A percentile compares a stretch with the other conserved stretches of the same genome.
Conservation (phyloP, 2,888 invertebrate species). For the Xestoiulus laeticollis region DNA sequence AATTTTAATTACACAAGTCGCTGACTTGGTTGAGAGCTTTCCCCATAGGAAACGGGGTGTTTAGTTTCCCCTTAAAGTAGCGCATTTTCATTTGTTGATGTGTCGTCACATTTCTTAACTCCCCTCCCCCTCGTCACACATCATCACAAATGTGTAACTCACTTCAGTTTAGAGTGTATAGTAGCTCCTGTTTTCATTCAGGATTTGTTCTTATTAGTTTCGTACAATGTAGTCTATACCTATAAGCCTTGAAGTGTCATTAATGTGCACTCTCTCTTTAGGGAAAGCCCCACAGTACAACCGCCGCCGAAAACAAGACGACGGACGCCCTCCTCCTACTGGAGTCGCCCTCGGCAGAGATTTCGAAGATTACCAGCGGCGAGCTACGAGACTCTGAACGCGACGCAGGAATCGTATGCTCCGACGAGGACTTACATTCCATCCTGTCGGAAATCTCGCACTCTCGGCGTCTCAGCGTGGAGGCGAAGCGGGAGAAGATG, state of each 20-base stretch:
- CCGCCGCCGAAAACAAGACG: not conserved
- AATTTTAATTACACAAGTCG: no score
- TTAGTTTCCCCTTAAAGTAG: no score
- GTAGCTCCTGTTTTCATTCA: no score
- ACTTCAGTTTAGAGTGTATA: no score
- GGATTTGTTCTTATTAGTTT: no score
- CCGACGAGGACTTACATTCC: conserved; percentile 54
- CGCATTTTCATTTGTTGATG: no score
- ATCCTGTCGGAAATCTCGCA: conserved; percentile 52
- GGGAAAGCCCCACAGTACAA: not conserved
- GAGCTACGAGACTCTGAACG: conserved; percentile 13
- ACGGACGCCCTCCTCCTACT: conserved; percentile 12
- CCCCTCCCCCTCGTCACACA: no score
- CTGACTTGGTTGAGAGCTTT: no score
- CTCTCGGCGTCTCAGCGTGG: conserved; percentile 50
- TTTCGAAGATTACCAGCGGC: not conserved
- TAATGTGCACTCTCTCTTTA: not conserved
- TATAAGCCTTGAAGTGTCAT: not conserved
- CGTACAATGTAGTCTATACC: no score
- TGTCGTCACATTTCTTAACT: no score
- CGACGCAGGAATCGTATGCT: conserved; percentile 55
- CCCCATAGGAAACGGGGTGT: no score
- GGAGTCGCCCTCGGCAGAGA: not conserved
- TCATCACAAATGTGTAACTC: no score
- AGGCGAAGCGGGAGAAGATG: conserved; percentile 54